phyloP scores from a whole-genome alignment of 2,888 invertebrate genomes.

The Idaea dimidiata region DNA sequence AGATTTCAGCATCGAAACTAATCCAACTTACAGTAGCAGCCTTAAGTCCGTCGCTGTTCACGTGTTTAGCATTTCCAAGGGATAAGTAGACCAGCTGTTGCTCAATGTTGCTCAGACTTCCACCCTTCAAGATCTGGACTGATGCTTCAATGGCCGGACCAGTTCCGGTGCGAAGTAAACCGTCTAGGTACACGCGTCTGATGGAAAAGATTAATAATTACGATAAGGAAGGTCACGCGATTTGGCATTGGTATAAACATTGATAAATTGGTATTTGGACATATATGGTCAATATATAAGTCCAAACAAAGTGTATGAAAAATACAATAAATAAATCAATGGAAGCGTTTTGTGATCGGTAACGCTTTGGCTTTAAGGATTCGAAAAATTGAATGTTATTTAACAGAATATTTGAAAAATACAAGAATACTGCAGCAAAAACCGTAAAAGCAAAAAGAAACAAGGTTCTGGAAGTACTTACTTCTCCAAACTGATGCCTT shows the following conservation, averaged over 20 bases:
- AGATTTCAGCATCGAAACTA: not conserved
- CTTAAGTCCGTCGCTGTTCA: conserved; percentile 83
- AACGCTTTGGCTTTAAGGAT: not conserved
- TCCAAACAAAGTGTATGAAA: no score
- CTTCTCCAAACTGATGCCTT: conserved; percentile 81
- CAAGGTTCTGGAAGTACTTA: conserved; percentile 42
- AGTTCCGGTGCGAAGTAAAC: conserved; percentile 89
- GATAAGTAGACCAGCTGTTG: conserved; percentile 84
- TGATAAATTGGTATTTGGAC: no score
- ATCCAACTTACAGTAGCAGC: conserved; percentile 76
- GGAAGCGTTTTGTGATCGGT: no score
- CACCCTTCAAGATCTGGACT: conserved; percentile 84
- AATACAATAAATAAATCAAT: no score
- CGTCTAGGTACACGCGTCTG: conserved; percentile 90
- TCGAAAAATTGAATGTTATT: not conserved
- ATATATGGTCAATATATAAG: no score
- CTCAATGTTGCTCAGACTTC: conserved; percentile 80
- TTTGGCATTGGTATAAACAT: no score
- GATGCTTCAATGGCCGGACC: conserved; percentile 87
- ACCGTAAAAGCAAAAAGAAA: no score
- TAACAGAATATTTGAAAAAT: not conserved
- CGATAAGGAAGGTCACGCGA: not conserved
- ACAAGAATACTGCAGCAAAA: no score
- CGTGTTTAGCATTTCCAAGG: conserved; percentile 84
- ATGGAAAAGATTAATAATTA: conserved; percentile 2